A percentile compares a stretch with the other conserved stretches of the same genome.
Conservation (phyloP, 2,888 invertebrate species). For the Cryptophagus acutangulus region DNA sequence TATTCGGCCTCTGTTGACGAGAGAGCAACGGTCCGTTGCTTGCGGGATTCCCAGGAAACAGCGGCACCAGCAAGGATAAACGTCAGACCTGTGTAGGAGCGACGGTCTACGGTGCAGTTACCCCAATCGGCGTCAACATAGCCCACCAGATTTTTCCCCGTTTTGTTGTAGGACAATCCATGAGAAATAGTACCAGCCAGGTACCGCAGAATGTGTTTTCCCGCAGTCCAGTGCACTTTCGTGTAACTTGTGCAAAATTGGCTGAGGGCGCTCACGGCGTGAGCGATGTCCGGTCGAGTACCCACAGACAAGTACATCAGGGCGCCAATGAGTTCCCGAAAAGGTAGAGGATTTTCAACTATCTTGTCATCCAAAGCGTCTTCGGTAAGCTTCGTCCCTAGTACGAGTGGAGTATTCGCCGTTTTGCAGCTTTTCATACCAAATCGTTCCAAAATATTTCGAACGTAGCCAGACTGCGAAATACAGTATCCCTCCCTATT, state of each 20-base stretch:
- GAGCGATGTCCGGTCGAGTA: conserved; percentile 6
- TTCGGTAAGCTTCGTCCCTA: not conserved
- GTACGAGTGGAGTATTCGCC: conserved; percentile 1
- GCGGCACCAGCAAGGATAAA: conserved; percentile 13
- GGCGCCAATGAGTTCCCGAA: conserved; percentile 7
- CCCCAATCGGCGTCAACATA: conserved; percentile 22
- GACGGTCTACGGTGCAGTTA: conserved; percentile 11
- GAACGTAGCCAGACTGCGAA: too few relatives aligned
- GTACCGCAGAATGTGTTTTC: conserved; percentile 2
- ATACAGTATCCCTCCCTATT: too few relatives aligned
- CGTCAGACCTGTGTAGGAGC: conserved; percentile 18
- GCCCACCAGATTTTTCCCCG: not conserved
- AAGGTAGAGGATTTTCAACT: conserved; percentile 3
- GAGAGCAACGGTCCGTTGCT: conserved; percentile 18
- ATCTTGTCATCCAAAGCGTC: not conserved
- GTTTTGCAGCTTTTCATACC: conserved; percentile 5
- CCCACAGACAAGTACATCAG: conserved; percentile 7
- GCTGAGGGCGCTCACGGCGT: conserved; percentile 3
- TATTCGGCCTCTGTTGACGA: conserved; percentile 21
- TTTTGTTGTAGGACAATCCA: too few relatives aligned
- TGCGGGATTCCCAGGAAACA: conserved; percentile 17
- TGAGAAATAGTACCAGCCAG: not conserved
- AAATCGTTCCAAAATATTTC: conserved; percentile 6
- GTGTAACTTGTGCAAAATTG: too few relatives aligned
- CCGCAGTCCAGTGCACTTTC: too few relatives aligned